Evolutionary conservation across 2,888 invertebrate genomes (phyloP).

Genomic region (Agonopterix heracliana): DNA sequence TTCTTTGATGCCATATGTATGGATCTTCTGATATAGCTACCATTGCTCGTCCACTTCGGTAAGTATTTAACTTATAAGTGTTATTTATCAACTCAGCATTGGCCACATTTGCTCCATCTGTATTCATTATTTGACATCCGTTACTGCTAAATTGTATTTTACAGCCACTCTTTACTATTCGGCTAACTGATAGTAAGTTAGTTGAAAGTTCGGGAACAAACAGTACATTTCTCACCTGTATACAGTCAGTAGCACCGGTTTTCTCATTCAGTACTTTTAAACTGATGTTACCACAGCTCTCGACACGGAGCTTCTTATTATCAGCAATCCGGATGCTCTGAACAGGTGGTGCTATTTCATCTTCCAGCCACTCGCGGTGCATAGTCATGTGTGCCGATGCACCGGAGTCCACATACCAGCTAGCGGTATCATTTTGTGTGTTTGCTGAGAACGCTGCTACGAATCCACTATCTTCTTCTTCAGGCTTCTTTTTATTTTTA

Average conservation of each 20-base stretch:
- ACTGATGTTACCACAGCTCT: not conserved
- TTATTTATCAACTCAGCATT: not conserved
- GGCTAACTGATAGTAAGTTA: conserved; percentile 15
- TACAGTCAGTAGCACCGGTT: not conserved
- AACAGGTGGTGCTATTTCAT: not conserved
- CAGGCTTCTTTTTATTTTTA: not conserved
- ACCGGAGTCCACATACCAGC: not conserved
- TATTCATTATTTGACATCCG: not conserved
- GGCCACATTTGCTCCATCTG: not conserved
- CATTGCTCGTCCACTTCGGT: not conserved
- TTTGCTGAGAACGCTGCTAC: not conserved
- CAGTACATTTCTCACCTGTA: conserved; percentile 12
- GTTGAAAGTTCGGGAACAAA: conserved; percentile 11
- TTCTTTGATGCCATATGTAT: not conserved
- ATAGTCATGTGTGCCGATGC: not conserved
- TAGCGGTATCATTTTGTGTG: not conserved
- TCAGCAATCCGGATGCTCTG: conserved; percentile 7
- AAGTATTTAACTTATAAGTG: not conserved
- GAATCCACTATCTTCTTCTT: not conserved
- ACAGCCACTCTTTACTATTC: conserved; percentile 13
- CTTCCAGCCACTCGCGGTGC: not conserved
- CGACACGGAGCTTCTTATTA: not conserved
- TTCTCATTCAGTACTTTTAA: not conserved
- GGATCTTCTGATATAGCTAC: not conserved
- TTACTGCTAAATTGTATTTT: conserved; percentile 1